Base-by-base conservation (phyloP, 2,113 vertebrate genomes). In the Brachyhypopomus occidentalis region DNA sequence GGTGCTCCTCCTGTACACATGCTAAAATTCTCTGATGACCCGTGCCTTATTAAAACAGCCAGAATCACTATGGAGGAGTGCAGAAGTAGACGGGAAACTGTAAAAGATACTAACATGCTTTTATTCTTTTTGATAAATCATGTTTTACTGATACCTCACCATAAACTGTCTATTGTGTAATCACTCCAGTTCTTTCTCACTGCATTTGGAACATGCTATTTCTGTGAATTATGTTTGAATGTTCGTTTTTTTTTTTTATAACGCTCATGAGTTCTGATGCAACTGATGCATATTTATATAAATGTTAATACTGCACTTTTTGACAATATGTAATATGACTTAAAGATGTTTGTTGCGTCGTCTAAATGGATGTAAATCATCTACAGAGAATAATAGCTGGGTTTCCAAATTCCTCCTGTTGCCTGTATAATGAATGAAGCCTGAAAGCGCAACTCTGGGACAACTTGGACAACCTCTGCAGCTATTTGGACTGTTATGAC, bases 1-100 rank as follows among this genome's bases (percentile, higher is more conserved):
- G 82, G 87, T 88, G 84, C 80, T 82, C 74, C 67, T 80, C 83
- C 79, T 75, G 63, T 23, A 75, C 78, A 82, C 88, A 92, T 58
- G 85, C 63, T 93, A 91, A 93, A 88, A 83, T 78, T 77, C 30
- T 72, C 84, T 89, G 92, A 92, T 89, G 75, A 88, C 86, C 86
- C 84, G 80, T 80, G 86, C 83, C 86, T 88, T 90, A 86, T 90
- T 91, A 88, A 89, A 90, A 87, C 86, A 87, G 64, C 78, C 79
- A 52, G 30, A 81, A 74, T 72, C 85, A 77, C 84, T 77, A 52
- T 78, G 77, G 78, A 88, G 38, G 56, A 72, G 72, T 45, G 34
- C 48, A 86, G 78, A 70, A 83, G 86, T 82, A 83, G 70, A 19
- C 23, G 55, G 78, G 86, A 58, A 81, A 48, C 69, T 41, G 23